Conservation (phyloP, 2,113 vertebrate species). For the Gavia stellata region DNA sequence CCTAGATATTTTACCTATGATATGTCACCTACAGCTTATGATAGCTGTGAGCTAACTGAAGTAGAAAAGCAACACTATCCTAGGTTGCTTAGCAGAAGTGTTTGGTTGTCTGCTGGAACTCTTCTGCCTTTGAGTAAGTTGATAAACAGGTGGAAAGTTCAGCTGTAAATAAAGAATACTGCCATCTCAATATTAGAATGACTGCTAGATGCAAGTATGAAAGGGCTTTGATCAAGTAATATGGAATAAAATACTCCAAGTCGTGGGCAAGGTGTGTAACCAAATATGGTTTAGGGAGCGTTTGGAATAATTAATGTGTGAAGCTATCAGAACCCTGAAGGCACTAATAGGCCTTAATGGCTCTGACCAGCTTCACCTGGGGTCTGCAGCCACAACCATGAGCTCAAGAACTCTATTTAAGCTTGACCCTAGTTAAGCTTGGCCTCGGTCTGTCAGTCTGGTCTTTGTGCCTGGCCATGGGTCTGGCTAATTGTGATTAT, state of each 20-base stretch:
- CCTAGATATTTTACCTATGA: neutral
- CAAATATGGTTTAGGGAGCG: neutral
- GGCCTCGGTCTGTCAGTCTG: neutral
- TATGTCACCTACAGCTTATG: neutral
- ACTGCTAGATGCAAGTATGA: neutral
- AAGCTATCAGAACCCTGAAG: neutral
- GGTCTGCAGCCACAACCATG: neutral
- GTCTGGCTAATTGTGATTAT: neutral
- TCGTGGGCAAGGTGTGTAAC: neutral
- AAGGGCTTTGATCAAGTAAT: neutral
- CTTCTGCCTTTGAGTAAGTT: neutral
- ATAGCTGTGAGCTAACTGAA: neutral
- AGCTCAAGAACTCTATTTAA: neutral
- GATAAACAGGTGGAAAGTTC: neutral
- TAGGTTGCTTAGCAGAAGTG: neutral
- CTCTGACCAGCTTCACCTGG: neutral
- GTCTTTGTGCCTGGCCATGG: neutral
- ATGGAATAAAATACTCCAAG: neutral
- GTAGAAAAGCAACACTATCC: neutral
- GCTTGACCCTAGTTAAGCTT: neutral
- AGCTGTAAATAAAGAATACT: neutral
- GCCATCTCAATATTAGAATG: neutral
- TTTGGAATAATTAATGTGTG: neutral
- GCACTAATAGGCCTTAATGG: neutral
- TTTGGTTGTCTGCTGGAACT: neutral